phyloP scores from a whole-genome alignment of 2,113 vertebrate genomes.

The Pelecanoides urinatrix region DNA sequence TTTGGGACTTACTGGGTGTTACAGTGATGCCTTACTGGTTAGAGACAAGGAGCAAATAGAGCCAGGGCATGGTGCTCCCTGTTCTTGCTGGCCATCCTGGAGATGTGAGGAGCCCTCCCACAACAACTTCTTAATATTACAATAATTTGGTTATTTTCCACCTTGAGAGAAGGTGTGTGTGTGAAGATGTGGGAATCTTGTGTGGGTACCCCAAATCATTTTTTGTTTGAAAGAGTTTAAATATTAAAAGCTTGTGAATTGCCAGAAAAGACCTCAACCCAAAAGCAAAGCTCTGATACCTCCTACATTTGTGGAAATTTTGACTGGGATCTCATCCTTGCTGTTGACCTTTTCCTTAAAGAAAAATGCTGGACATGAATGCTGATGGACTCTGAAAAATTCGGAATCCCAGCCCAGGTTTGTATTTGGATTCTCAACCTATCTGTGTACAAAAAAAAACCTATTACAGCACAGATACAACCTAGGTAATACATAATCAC shows the following conservation, averaged over 20 bases:
- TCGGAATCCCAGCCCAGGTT: not conserved
- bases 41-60: not conserved
- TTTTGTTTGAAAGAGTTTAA: not conserved
- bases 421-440: not conserved
- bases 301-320: not conserved
- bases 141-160: not conserved
- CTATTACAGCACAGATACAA: slow-evolving; percentile 21
- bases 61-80: not conserved
- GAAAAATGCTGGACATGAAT: not conserved
- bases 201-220: fast-evolving
- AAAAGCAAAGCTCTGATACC: not conserved
- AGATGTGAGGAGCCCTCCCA: not conserved
- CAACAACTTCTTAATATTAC: not conserved
- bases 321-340: not conserved
- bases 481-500: slow-evolving; percentile 40
- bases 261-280: not conserved
- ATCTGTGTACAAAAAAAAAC: not conserved
- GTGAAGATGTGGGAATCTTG: not conserved
- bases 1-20: not conserved
- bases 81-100: not conserved
- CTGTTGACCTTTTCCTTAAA: not conserved
- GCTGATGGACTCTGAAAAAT: not conserved
- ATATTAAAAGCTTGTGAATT: not conserved
- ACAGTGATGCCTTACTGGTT: not conserved
- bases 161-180: not conserved